Evolutionary conservation across 2,888 invertebrate genomes (phyloP), one percentile per base, ranked within the genome.

Genomic region (Bombyx huttoni): DNA sequence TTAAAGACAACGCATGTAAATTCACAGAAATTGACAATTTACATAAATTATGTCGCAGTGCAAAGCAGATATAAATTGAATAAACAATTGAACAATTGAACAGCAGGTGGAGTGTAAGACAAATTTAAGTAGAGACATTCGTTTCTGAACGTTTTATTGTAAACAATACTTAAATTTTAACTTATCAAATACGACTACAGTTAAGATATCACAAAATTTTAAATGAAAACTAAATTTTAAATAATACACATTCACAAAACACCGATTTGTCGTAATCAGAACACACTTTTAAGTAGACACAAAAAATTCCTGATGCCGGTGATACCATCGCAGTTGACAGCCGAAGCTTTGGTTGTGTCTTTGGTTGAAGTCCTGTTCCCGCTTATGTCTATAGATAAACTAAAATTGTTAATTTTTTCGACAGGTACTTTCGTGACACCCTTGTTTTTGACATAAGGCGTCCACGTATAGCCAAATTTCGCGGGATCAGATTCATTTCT

Each of bases 381-480:
- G 53, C 61, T 67, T 34, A 68, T 65, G 33, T 63, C 65, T 46
- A 73, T 50, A 5, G 67, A 65, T 5, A 70, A 50, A 47, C 69
- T 69, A 13, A 71, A 49, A 34, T 61, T 69, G 12, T 7, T 40
- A 10, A 12, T 8, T 40, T 40, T 40, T 40, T 40, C 6, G 9
- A 40, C 40, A 3, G 60, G 58, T 35, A 50, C 48, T 45, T 48
- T 59, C 13, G 58, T 52, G 7, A 53, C 55, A 2, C 35, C 33
- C 8, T 59, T 59, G 9, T 51, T 50, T 46, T 57, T 51, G 5
- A 78, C 56, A 93, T 93, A 94, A 0, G 92, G 91, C 49, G 89
- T 90, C 94, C 95, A 96, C 0, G 91, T 91, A 63, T 93, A 92
- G 70, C 92, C 91, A 74, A 91, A 93, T 60, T 91, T 89, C 48